A percentile compares a stretch with the other conserved stretches of the same genome.
phyloP scores from a whole-genome alignment of 2,888 invertebrate genomes.

The Ochlodes sylvanus region DNA sequence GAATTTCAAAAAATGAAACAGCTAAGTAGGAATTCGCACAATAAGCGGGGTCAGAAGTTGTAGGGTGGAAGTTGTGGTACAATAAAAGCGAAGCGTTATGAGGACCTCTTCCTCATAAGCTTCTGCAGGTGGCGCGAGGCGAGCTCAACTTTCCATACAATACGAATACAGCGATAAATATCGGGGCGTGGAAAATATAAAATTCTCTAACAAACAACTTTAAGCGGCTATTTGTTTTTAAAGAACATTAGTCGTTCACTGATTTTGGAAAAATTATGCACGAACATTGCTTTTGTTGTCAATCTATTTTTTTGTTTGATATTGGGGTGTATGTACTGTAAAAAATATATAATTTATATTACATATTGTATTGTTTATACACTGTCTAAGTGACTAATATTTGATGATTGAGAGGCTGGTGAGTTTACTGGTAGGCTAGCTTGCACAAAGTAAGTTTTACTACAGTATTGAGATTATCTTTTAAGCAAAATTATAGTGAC shows the following conservation, averaged over 20 bases:
- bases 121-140: constrained; percentile 60
- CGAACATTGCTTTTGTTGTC: constrained; percentile 24
- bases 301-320: constrained; percentile 11
- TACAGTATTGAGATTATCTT: too few relatives aligned
- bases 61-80: constrained; percentile 56
- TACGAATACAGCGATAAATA: constrained; percentile 56
- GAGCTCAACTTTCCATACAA: constrained; percentile 59
- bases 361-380: too few relatives aligned
- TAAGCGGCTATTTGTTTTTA: constrained; percentile 40
- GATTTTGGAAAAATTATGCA: constrained; percentile 11
- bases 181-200: constrained; percentile 55
- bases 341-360: too few relatives aligned
- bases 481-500: too few relatives aligned
- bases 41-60: constrained; percentile 60
- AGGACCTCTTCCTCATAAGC: constrained; percentile 66
- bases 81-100: constrained; percentile 54
- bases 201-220: constrained; percentile 51
- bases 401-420: too few relatives aligned
- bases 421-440: too few relatives aligned
- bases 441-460: too few relatives aligned
- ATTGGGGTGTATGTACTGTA: too few relatives aligned
- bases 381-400: too few relatives aligned
- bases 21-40: constrained; percentile 53
- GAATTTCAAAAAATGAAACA: constrained; percentile 40
- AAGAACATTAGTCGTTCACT: constrained; percentile 38